phyloP scores from a whole-genome alignment of 2,797 vertebrate species.

The Peromyscus attwateri region DNA sequence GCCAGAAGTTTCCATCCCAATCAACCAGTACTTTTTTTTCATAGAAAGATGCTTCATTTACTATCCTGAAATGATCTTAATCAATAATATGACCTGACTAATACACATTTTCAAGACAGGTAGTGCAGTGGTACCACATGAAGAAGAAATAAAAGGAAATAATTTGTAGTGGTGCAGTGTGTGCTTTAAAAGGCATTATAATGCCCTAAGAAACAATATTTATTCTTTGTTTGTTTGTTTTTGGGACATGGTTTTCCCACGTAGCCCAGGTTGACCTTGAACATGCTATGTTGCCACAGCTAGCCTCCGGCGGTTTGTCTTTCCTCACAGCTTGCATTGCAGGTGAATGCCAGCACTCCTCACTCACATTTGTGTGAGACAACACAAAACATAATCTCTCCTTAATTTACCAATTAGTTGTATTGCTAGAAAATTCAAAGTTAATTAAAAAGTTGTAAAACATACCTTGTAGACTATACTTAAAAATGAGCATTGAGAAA shows the following conservation, averaged over 20 bases:
- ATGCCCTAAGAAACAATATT: not conserved
- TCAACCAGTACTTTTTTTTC: not conserved
- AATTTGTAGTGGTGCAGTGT: not conserved
- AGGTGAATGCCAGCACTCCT: not conserved
- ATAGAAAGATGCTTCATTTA: not conserved
- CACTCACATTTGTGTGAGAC: not conserved
- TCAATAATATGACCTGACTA: not conserved
- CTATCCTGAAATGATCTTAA: not conserved
- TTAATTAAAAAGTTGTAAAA: slow-evolving; percentile 22
- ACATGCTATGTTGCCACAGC: not conserved
- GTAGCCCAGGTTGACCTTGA: not conserved
- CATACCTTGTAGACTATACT: not conserved
- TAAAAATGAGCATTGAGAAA: not conserved
- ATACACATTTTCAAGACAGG: not conserved
- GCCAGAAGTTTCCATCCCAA: not conserved
- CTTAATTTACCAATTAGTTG: not conserved
- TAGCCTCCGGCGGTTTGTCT: not conserved
- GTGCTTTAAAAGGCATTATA: not conserved
- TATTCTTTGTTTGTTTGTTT: not conserved
- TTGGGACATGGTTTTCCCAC: not conserved
- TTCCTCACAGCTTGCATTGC: too few relatives aligned
- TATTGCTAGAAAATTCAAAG: not conserved
- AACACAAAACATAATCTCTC: not conserved
- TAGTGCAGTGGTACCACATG: not conserved
- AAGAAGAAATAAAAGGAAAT: slow-evolving; percentile 27